Evolutionary conservation across 2,797 vertebrate genomes (phyloP), one percentile per base, ranked within the genome.

Genomic region (Phyllotis vaccarum): DNA sequence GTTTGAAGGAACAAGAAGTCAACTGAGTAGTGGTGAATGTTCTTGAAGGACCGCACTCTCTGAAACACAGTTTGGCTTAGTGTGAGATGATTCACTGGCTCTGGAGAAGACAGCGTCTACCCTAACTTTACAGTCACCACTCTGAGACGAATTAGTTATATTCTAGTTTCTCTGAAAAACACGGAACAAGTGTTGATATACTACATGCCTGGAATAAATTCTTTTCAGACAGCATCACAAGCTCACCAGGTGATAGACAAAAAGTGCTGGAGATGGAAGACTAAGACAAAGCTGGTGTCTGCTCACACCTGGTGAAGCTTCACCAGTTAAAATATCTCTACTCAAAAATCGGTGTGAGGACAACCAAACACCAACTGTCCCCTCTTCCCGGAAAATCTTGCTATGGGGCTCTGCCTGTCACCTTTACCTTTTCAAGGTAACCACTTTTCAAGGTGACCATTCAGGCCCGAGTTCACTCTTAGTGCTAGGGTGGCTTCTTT

Each of bases 81-180:
- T 6, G 31, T 74, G 66, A 24, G 62, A 21, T 75, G 13, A 34
- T 43, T 86, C 22, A 12, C 52, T 87, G 58, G 9, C 34, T 79
- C 31, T 88, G 5, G 43, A 91, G 22, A 17, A 86, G 9, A 60
- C 21, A 40, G 7, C 16, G 2, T 83, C 29, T 56, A 56, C 62
- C 5, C 13, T 40, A 70, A 83, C 19, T 34, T 66, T 64, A 93
- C 54, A 86, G 31, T 54, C 7, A 11, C 19, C 13, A 37, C 31
- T 16, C 16, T 66, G 56, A n/a, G 19, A 14, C n/a, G 86, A 89
- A 21, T 79, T 3, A 17, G 49, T 68, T 75, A 31, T 3, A 3
- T 83, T 89, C 85, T 76, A 52, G 19, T 56, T 68, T 94, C 31
- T 82, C n/a, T 70, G 68, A 75, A 93, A 86, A 72, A 40, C 21